Base-by-base conservation (phyloP, 2,797 vertebrate species). In the Acanthurus leucopareius region DNA sequence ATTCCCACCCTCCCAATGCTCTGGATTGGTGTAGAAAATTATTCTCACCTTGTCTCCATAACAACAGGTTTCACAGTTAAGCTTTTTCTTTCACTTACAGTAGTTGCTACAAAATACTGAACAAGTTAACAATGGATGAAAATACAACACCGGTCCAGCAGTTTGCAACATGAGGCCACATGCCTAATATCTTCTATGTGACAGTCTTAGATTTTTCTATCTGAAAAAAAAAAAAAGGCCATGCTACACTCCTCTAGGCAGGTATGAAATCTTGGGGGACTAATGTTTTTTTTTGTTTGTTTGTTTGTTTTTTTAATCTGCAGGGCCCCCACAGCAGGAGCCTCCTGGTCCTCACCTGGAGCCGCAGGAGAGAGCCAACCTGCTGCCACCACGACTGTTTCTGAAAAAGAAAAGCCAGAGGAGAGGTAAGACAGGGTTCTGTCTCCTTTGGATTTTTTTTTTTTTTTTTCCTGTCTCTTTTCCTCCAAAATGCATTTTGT, bases 381-480 rank as follows among this genome's bases (percentile, higher is more conserved):
- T 60, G 74, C 75, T 49, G 73, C 80, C 65, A 63, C 78, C 42
- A 77, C 87, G 20, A 68, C 74, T 52, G 79, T 77, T 48, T 59
- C 73, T 52, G 88, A 94, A 2, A 91, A 66, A 56, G 96, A 97
- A 80, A 95, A 88, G 80, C 84, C 93, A 5, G 86, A 91, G 3
- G 97, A 97, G 75, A 97, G 96, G 97, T 99, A 95, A 0, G 58
- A 20, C 44, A 4, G 20, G 2, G 10, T 44, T 77, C 20, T 53
- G 20, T 61, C 42, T 22, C 19, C 60, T 54, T 48, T 25, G 67
- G 35, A 53, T 57, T 20, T 14, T 51, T 44, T 59, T 45, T 45
- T 14, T 45, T 45, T 51, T 44, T 59, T 45, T 45, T 14, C 4
- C 4, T 1, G 11, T 19, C 32, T n/a, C 47, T 9, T 25, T 68